A percentile compares a stretch with the other conserved stretches of the same genome.
Conservation (phyloP, 2,888 invertebrate genomes). For the Oxystoma pomonae region DNA sequence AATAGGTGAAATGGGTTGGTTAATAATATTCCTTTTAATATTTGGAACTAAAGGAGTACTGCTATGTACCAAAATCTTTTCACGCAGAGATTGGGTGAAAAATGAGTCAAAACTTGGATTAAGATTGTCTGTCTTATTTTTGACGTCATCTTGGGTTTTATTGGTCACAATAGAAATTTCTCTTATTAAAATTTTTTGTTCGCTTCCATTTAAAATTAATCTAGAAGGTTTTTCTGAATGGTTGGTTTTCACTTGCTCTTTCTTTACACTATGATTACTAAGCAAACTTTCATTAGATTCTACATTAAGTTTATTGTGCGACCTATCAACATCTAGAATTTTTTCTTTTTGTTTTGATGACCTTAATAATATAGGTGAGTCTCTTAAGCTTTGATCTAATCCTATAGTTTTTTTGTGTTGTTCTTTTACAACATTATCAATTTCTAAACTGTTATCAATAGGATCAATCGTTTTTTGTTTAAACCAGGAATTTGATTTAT, state of each 20-base stretch:
- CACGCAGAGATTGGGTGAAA: slow-evolving; percentile 13
- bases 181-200: not conserved
- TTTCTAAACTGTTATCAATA: slow-evolving; percentile 16
- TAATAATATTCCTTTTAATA: slow-evolving; percentile 7
- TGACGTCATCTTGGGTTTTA: not conserved
- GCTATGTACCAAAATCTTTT: slow-evolving; percentile 15
- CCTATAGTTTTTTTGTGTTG: not conserved
- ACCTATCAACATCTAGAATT: too few species aligned
- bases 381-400: not conserved
- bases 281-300: not conserved
- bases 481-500: slow-evolving; percentile 14
- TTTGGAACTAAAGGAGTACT: slow-evolving; percentile 17
- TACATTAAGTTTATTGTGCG: not conserved
- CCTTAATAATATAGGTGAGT: slow-evolving; percentile 8
- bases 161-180: not conserved
- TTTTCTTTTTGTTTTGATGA: not conserved
- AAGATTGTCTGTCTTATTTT: not conserved
- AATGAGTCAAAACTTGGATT: slow-evolving; percentile 1
- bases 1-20: slow-evolving; percentile 15
- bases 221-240: not conserved
- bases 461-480: slow-evolving; percentile 10
- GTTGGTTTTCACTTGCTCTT: not conserved
- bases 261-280: not conserved
- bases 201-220: not conserved
- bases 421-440: slow-evolving; percentile 3